Percentiles rank a stretch among this genome's conserved stretches.
Conservation (phyloP, 2,113 vertebrate species). For the Actenoides hombroni region DNA sequence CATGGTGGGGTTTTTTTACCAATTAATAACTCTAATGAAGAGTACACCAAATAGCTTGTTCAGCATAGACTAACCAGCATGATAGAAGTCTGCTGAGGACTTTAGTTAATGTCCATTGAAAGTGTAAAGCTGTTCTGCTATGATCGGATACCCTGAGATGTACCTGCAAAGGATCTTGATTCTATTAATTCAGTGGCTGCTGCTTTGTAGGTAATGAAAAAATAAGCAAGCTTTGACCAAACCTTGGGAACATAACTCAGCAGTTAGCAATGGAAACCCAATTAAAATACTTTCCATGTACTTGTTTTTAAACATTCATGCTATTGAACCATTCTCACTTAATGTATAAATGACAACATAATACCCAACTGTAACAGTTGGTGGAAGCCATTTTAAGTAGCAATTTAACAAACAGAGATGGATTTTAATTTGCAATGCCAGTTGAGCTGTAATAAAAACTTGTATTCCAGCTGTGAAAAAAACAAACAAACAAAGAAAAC, state of each 20-base stretch:
- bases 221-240: conserved; percentile 62
- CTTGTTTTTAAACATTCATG: conserved; percentile 74
- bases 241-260: conserved; percentile 41
- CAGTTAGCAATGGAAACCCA: conserved; percentile 64
- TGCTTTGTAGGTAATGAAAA: conserved; percentile 58
- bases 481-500: conserved; percentile 23
- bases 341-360: conserved; percentile 77
- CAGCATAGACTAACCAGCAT: neutral
- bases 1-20: fast-evolving
- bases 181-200: conserved; percentile 55
- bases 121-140: conserved; percentile 26
- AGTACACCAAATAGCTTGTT: neutral
- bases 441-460: conserved; percentile 82
- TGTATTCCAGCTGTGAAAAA: conserved; percentile 76
- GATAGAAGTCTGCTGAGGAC: neutral
- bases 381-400: conserved; percentile 76
- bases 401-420: conserved; percentile 78
- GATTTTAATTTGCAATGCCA: conserved; percentile 81
- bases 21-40: neutral
- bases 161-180: conserved; percentile 18
- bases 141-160: neutral
- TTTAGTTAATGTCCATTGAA: conserved; percentile 18
- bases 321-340: conserved; percentile 70
- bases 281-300: conserved; percentile 54
- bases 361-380: conserved; percentile 79